Evolutionary conservation across 2,888 invertebrate genomes (phyloP).

Genomic region (Acrocyrtus sp.): DNA sequence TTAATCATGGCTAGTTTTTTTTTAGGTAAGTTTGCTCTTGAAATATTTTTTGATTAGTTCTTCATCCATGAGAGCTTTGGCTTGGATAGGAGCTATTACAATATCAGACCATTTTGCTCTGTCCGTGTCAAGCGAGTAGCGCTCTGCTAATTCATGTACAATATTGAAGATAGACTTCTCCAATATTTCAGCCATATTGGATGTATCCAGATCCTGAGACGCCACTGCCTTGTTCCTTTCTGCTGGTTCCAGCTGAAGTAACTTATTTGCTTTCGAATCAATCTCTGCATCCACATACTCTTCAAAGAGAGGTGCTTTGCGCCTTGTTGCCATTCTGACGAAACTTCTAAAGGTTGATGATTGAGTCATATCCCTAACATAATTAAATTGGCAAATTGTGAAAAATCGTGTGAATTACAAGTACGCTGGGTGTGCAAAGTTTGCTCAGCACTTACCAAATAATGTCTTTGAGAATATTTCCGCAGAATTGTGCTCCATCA

Average conservation of each 20-base stretch:
- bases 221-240: neutral
- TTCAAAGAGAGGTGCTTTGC: constrained; percentile 47
- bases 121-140: constrained; percentile 30
- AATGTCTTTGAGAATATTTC: constrained; percentile 45
- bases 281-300: constrained; percentile 36
- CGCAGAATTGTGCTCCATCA: constrained; percentile 37
- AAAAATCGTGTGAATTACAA: neutral
- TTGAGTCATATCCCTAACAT: constrained; percentile 47
- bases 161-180: constrained; percentile 53
- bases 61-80: constrained; percentile 35
- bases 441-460: no score
- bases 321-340: constrained; percentile 29
- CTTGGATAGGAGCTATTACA: constrained; percentile 35
- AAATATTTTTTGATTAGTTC: no score
- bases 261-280: no score
- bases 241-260: neutral
- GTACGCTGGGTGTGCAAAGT: neutral
- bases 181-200: constrained; percentile 44
- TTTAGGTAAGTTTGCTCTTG: no score
- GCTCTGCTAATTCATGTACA: constrained; percentile 55
- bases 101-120: constrained; percentile 39
- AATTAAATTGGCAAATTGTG: neutral
- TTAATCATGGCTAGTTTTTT: neutral
- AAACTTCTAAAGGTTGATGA: constrained; percentile 29
- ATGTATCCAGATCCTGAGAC: constrained; percentile 4